These are phyloP conservation scores for Pteruthius melanotis DNA, from an alignment of 2,113 vertebrate species.

Conservation along the genomic window DNA sequence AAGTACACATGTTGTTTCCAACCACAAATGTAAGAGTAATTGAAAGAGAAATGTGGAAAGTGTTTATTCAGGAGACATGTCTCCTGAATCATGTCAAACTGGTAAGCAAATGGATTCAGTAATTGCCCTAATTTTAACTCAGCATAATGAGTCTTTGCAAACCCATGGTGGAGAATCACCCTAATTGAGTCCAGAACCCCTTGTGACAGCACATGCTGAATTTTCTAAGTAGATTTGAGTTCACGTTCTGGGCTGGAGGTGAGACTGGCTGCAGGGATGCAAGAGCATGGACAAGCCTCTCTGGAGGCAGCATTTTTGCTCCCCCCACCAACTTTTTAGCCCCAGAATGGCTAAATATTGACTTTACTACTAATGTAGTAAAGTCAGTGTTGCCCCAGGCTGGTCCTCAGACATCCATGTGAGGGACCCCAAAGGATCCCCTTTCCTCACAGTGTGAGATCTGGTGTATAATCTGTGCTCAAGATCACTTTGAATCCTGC, in stretches of 20 bases:
- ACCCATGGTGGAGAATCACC: not conserved
- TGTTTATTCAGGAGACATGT: not conserved
- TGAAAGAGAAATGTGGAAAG: not conserved
- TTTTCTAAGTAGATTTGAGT: not conserved
- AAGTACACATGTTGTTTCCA: slow-evolving; percentile 8
- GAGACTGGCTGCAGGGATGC: not conserved
- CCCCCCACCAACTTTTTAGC: not conserved
- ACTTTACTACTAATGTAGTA: not conserved
- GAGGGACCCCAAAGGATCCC: not conserved
- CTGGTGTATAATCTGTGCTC: not conserved
- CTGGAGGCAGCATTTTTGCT: not conserved
- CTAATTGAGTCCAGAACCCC: not conserved
- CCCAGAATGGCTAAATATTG: not conserved
- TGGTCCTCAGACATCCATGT: rapidly evolving
- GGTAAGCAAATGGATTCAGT: not conserved
- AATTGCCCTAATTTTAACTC: slow-evolving; percentile 9
- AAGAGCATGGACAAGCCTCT: not conserved
- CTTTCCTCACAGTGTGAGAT: not conserved
- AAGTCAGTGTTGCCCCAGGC: not conserved
- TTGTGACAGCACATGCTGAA: not conserved
- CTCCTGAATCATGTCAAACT: not conserved
- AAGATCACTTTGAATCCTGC: not conserved
- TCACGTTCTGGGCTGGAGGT: not conserved
- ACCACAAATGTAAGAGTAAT: not conserved
- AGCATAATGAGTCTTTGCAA: not conserved